Base-by-base conservation (phyloP, 2,888 invertebrate genomes). In the Leptarthrus brevirostris region DNA sequence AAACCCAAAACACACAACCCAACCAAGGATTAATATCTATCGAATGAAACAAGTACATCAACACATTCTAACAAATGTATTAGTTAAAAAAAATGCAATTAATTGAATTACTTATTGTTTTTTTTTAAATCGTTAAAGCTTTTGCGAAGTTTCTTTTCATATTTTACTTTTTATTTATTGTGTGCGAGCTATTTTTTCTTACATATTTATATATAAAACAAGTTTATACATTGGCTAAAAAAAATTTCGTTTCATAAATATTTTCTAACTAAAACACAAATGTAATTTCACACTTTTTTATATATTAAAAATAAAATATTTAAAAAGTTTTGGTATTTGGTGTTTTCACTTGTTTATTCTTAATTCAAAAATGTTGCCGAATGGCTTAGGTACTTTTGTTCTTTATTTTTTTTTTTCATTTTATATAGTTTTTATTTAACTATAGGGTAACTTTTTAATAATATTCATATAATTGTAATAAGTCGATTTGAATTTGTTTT, bases 361-460 rank as follows among this genome's bases (percentile, higher is more conserved):
- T 71, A 71, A 53, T 71, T 54, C 71, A 40, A 71, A 54, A 52
- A 71, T 83, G 83, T 79, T 82, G 83, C 83, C 84, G 82, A 83
- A 81, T 83, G 83, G 84, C 83, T 83, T 83, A 83, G 83, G 83
- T 83, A 83, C 83, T 78, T 77, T 78, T 77, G 76, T 77, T 69
- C 52, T 30, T 69, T 69, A 52, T 69, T 69, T 69, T 16, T 49
- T 69, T 20, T 52, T 69, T 69, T 69, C n/a, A 61, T 24, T 69
- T 69, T 14, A 52, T 69, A 52, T 69, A 10, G 26, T 69, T 22
- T 66, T 69, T 22, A 49, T 47, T 47, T 69, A 69, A 52, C 26
- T 69, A 52, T 52, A 69, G 34, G 49, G 49, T 69, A 69, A 69
- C 52, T 52, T 52, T 69, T 69, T 16, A 34, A 69, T 69, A 69